Evolutionary conservation across 2,888 invertebrate genomes (phyloP).

Genomic region (Eupithecia insigniata): DNA sequence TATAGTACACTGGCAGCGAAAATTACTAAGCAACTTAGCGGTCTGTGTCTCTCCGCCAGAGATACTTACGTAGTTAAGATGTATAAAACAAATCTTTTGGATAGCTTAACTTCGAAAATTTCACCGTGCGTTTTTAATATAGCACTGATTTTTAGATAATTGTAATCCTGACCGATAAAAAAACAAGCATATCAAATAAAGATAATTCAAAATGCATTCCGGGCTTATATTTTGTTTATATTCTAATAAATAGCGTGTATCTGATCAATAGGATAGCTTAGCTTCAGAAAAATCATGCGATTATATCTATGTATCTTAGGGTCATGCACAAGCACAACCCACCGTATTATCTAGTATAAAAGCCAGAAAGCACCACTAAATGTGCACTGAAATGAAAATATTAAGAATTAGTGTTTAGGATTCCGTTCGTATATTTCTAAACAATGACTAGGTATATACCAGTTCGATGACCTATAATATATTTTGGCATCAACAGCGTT

Average conservation of each 20-base stretch:
- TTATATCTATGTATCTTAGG: no score
- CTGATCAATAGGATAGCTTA: neutral
- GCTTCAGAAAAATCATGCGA: neutral
- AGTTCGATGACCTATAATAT: slow-evolving; percentile 10
- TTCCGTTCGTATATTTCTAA: neutral
- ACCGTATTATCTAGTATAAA: neutral
- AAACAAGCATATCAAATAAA: no score
- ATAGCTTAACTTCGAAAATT: neutral
- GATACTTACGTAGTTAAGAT: neutral
- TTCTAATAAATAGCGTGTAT: neutral
- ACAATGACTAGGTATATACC: neutral
- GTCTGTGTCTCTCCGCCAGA: neutral
- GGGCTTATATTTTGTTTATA: neutral
- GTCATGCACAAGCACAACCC: neutral
- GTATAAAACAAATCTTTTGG: neutral
- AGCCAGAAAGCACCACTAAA: neutral
- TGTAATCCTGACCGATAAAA: no score
- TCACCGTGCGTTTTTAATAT: neutral
- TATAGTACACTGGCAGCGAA: slow-evolving; percentile 19
- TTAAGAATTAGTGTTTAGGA: neutral
- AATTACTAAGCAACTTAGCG: slow-evolving; percentile 12
- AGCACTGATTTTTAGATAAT: no score
- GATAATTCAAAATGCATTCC: neutral
- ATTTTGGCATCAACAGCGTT: slow-evolving; percentile 2
- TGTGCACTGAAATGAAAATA: neutral